A percentile compares a stretch with the other conserved stretches of the same genome.
phyloP scores from a whole-genome alignment of 2,888 invertebrate species.

The Hirtodrosophila alboralis region DNA sequence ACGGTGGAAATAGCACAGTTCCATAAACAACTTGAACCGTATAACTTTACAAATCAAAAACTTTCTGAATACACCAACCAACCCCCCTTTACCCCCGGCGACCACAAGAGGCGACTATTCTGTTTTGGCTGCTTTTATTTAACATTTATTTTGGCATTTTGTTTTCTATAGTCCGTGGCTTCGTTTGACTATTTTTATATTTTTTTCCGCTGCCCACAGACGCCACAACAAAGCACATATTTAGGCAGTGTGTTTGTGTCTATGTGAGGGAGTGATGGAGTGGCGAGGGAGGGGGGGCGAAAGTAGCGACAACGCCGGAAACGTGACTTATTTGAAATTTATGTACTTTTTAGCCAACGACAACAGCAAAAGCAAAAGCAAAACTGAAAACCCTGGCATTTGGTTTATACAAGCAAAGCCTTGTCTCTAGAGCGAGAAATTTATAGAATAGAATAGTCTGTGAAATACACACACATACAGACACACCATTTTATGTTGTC shows the following conservation, averaged over 20 bases:
- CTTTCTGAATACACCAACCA: slow-evolving; percentile 35
- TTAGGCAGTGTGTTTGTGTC: slow-evolving; percentile 25
- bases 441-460: slow-evolving; percentile 19
- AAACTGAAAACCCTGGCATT: slow-evolving; percentile 39
- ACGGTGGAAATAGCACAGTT: slow-evolving; percentile 51
- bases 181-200: slow-evolving; percentile 47
- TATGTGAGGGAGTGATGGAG: slow-evolving; percentile 12
- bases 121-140: slow-evolving; percentile 49
- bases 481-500: slow-evolving; percentile 22
- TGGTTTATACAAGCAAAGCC: slow-evolving; percentile 48
- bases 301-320: slow-evolving; percentile 54
- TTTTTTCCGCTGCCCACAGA: slow-evolving; percentile 55
- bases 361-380: slow-evolving; percentile 28
- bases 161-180: slow-evolving; percentile 46
- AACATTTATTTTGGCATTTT: slow-evolving; percentile 59
- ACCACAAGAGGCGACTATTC: slow-evolving; percentile 17
- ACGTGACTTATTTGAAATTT: slow-evolving; percentile 78
- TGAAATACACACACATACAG: background rate
- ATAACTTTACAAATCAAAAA: slow-evolving; percentile 68
- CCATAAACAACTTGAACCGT: slow-evolving; percentile 54
- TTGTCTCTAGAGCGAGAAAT: slow-evolving; percentile 21
- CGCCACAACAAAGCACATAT: slow-evolving; percentile 71
- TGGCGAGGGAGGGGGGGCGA: slow-evolving; percentile 8
- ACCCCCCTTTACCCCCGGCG: background rate
- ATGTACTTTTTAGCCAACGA: slow-evolving; percentile 71